Percentiles rank a stretch among this genome's conserved stretches.
Conservation (phyloP, 2,113 vertebrate species). For the Atlantisia rogersi region DNA sequence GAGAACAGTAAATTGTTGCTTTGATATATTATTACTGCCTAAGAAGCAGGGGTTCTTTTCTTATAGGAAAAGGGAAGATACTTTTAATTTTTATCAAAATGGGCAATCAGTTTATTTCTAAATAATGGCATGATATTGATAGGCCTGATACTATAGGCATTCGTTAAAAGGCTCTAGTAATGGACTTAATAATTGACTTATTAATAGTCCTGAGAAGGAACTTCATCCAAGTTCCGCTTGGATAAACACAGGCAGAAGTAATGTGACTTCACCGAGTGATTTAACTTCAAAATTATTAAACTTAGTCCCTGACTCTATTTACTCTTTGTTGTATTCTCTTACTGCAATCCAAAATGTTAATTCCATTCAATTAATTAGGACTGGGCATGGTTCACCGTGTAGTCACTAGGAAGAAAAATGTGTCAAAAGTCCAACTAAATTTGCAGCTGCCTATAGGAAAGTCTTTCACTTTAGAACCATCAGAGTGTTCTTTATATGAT, state of each 20-base stretch:
- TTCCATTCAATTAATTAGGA: neutral
- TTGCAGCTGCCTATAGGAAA: neutral
- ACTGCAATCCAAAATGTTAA: neutral
- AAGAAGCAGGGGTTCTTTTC: neutral
- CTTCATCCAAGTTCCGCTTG: neutral
- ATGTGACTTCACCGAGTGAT: neutral
- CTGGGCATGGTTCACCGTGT: neutral
- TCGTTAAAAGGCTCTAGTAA: neutral
- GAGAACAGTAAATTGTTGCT: neutral
- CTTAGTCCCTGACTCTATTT: neutral
- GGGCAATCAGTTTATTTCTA: neutral
- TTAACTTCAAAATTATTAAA: neutral
- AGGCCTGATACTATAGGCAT: neutral
- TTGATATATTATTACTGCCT: conserved; percentile 21
- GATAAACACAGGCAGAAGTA: neutral
- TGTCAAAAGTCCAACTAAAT: neutral
- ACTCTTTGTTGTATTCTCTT: neutral
- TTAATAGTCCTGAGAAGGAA: neutral
- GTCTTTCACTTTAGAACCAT: neutral
- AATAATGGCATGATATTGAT: neutral
- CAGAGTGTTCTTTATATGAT: neutral
- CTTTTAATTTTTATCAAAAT: neutral
- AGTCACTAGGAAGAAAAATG: neutral
- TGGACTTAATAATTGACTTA: neutral
- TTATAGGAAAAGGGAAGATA: neutral